These are phyloP conservation scores for Corydoras sp. DNA, from an alignment of 2,113 vertebrate genomes.

Conservation along the genomic window DNA sequence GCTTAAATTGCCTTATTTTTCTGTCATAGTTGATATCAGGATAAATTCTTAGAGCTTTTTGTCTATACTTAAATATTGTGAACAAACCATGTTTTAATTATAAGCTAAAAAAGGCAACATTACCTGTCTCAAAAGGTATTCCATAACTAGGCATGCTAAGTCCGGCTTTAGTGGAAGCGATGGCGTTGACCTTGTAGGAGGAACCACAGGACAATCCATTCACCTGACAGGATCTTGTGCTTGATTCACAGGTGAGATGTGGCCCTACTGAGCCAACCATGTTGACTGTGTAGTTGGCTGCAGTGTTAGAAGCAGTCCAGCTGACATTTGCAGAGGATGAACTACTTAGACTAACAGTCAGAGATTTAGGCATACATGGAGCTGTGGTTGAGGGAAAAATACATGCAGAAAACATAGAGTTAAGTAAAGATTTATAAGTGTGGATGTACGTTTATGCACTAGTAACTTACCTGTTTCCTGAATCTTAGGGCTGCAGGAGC, in stretches of 20 bases:
- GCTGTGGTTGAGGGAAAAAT: conserved; percentile 52
- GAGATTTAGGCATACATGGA: conserved; percentile 79
- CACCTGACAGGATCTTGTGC: conserved; percentile 65
- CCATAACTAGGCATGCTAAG: conserved; percentile 82
- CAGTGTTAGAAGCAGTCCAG: conserved; percentile 68
- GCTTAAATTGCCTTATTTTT: too few species aligned
- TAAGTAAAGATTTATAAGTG: neutral
- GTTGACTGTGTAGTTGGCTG: conserved; percentile 66
- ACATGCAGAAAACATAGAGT: neutral
- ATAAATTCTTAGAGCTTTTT: too few species aligned
- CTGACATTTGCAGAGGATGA: conserved; percentile 59
- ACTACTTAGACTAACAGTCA: conserved; percentile 58
- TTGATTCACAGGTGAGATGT: conserved; percentile 61
- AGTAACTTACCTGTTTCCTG: conserved; percentile 71
- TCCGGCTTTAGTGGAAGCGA: conserved; percentile 67
- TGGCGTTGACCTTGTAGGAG: conserved; percentile 68
- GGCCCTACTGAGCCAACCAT: conserved; percentile 44
- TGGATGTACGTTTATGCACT: neutral
- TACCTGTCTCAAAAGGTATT: conserved; percentile 76
- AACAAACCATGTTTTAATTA: too few species aligned
- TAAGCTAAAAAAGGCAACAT: neutral
- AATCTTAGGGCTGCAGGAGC: conserved; percentile 59
- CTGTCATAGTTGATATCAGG: too few species aligned
- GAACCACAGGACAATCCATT: conserved; percentile 75
- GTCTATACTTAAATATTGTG: too few species aligned